A percentile compares a stretch with the other conserved stretches of the same genome.
phyloP scores from a whole-genome alignment of 1,140 invertebrate species.

The Hylyphantes graminicola region DNA sequence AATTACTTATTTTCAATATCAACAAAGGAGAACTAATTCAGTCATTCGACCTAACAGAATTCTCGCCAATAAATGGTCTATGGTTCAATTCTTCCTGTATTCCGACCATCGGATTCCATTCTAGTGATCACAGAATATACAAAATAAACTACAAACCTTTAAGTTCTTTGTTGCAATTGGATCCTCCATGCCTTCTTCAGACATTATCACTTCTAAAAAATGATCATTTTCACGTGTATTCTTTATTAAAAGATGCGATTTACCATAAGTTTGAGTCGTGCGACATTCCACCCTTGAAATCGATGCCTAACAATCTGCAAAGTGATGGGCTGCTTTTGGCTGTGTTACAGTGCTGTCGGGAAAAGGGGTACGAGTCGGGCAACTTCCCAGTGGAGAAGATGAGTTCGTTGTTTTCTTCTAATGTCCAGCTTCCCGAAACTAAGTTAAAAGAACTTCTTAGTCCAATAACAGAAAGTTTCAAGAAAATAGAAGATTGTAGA shows the following conservation, averaged over 20 bases:
- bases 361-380: slow-evolving; percentile 36
- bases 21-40: slow-evolving; percentile 16
- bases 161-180: slow-evolving; percentile 24
- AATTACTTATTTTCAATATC: slow-evolving; percentile 20
- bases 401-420: neutral
- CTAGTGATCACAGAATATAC: slow-evolving; percentile 18
- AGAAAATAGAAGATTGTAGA: slow-evolving; percentile 39
- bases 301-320: slow-evolving; percentile 15
- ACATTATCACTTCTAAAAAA: slow-evolving; percentile 3
- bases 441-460: slow-evolving; percentile 39
- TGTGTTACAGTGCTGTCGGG: slow-evolving; percentile 44
- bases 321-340: slow-evolving; percentile 51
- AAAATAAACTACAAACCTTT: slow-evolving; percentile 28
- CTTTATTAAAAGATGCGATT: slow-evolving; percentile 26
- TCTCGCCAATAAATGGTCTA: slow-evolving; percentile 17
- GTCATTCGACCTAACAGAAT: slow-evolving; percentile 10
- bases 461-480: slow-evolving; percentile 31
- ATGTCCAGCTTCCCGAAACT: slow-evolving; percentile 5
- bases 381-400: slow-evolving; percentile 36
- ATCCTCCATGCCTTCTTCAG: slow-evolving; percentile 17
- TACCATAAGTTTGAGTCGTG: slow-evolving; percentile 30
- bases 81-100: slow-evolving; percentile 48
- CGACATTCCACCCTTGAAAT: slow-evolving; percentile 29
- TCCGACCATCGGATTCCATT: slow-evolving; percentile 47
- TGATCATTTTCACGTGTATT: slow-evolving; percentile 46